phyloP scores from a whole-genome alignment of 2,113 vertebrate genomes.

The Heptranchias perlo region DNA sequence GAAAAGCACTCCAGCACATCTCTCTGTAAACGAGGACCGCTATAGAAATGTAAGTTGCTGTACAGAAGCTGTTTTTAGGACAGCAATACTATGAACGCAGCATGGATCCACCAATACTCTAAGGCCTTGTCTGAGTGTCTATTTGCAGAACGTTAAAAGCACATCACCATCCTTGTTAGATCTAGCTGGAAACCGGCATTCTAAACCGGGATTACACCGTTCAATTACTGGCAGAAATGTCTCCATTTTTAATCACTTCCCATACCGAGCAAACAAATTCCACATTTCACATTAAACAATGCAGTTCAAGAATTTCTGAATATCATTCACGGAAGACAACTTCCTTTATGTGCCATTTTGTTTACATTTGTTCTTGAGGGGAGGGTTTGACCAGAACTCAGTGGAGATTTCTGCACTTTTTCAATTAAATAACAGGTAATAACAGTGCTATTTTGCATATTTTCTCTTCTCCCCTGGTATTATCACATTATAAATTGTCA shows the following conservation, averaged over 20 bases:
- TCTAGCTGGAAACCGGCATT: too few relatives aligned
- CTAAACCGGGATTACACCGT: too few relatives aligned
- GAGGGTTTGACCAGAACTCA: not conserved
- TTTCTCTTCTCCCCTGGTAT: not conserved
- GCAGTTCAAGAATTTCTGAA: not conserved
- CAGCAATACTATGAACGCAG: too few relatives aligned
- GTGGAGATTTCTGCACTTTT: not conserved
- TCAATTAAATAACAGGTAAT: not conserved
- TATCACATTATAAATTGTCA: conserved; percentile 4
- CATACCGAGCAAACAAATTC: not conserved
- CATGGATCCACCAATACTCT: too few relatives aligned
- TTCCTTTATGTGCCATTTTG: not conserved
- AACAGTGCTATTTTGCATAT: conserved; percentile 9
- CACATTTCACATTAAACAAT: not conserved
- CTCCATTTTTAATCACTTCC: too few relatives aligned
- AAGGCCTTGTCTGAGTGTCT: too few relatives aligned
- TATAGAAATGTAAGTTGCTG: too few relatives aligned
- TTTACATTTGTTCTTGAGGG: not conserved
- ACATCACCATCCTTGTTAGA: too few relatives aligned
- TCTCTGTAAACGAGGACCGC: too few relatives aligned
- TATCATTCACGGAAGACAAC: not conserved
- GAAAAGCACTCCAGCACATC: too few relatives aligned
- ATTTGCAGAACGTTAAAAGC: too few relatives aligned
- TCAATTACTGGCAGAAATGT: not conserved
- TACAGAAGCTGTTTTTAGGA: too few relatives aligned